These are phyloP conservation scores for Congeria kusceri DNA, from an alignment of 2,888 invertebrate genomes.

Conservation along the genomic window DNA sequence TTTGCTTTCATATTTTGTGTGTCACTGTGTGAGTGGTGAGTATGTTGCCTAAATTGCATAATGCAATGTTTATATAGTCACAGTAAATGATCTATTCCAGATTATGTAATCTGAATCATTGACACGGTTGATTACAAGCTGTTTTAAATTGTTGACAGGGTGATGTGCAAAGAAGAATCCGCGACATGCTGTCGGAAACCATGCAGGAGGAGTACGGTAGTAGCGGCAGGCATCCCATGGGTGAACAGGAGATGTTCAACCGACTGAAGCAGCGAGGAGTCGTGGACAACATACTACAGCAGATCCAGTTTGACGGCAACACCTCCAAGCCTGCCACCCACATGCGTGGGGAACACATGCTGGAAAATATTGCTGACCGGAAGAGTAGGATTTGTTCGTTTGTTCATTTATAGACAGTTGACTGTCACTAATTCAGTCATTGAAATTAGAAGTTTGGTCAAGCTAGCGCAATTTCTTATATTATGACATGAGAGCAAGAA, in stretches of 20 bases:
- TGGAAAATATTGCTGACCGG: conserved; percentile 67
- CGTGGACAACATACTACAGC: conserved; percentile 81
- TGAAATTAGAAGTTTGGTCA: no score
- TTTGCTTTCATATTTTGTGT: no score
- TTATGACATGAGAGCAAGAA: no score
- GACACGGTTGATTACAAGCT: no score
- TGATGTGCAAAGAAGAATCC: conserved; percentile 80
- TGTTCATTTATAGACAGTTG: no score
- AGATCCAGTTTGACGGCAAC: conserved; percentile 78
- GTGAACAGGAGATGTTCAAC: conserved; percentile 84
- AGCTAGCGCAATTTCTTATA: no score
- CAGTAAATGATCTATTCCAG: no score
- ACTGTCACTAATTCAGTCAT: no score
- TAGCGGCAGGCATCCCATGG: conserved; percentile 63
- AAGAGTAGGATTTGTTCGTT: conserved; percentile 67
- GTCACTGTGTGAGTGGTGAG: no score
- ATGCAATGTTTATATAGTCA: no score
- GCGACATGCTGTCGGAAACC: conserved; percentile 79
- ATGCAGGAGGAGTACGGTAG: conserved; percentile 76
- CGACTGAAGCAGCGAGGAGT: conserved; percentile 79
- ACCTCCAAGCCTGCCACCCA: conserved; percentile 73
- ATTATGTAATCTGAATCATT: no score
- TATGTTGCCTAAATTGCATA: no score
- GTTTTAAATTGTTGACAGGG: conserved; percentile 72
- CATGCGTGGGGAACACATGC: conserved; percentile 76